Percentiles rank a stretch among this genome's conserved stretches.
Conservation (phyloP, 2,888 invertebrate genomes). For the Temnothorax ravouxi region DNA sequence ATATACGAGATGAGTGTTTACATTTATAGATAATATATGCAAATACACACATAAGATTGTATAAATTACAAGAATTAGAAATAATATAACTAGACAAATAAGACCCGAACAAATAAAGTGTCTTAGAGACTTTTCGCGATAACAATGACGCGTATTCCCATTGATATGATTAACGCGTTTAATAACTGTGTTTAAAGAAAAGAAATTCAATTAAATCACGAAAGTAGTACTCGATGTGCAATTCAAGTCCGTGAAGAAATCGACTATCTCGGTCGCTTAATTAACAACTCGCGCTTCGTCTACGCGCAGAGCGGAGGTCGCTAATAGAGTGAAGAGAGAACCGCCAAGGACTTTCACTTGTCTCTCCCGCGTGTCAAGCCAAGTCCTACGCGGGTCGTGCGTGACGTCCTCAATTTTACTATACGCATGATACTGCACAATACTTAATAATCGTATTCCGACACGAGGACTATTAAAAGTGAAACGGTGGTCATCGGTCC, state of each 20-base stretch:
- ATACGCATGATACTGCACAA: background rate
- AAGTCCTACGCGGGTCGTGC: slow-evolving; percentile 21
- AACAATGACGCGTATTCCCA: background rate
- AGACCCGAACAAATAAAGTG: background rate
- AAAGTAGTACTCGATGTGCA: slow-evolving; percentile 20
- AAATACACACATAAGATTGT: background rate
- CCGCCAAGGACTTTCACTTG: slow-evolving; percentile 41
- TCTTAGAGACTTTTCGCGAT: background rate
- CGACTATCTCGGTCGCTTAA: slow-evolving; percentile 17
- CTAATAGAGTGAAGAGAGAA: slow-evolving; percentile 42
- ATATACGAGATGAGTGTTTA: background rate
- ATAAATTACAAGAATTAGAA: background rate
- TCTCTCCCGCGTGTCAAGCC: slow-evolving; percentile 22
- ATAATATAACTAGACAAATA: background rate
- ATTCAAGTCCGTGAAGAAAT: slow-evolving; percentile 36
- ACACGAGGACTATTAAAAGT: slow-evolving; percentile 12
- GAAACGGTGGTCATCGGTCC: slow-evolving; percentile 11
- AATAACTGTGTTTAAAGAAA: background rate
- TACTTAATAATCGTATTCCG: background rate
- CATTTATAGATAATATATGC: background rate
- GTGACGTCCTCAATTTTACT: slow-evolving; percentile 15
- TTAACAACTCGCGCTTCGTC: slow-evolving; percentile 38
- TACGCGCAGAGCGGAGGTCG: background rate
- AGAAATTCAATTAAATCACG: background rate
- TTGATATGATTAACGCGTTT: background rate